Conservation (phyloP, 2,113 vertebrate species). For the Blennius ocellaris region DNA sequence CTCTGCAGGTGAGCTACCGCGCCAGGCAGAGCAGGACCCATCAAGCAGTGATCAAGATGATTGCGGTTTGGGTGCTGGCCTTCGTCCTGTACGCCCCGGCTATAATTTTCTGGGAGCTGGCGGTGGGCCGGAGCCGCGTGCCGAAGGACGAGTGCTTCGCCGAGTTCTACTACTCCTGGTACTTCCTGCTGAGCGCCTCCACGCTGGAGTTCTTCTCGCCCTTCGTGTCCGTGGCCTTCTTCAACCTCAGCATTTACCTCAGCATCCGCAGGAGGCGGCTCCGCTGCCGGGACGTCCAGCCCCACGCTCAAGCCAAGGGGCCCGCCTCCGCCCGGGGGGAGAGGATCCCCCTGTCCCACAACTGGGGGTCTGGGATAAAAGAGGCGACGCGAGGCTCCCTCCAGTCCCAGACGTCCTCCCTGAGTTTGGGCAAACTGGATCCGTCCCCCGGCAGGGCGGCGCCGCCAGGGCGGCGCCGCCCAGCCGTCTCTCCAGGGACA, state of each 20-base stretch:
- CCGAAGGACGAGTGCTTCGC: constrained; percentile 84
- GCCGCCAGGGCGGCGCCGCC: constrained; percentile 74
- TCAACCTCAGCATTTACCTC: constrained; percentile 91
- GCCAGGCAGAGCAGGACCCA: constrained; percentile 80
- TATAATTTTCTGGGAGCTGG: constrained; percentile 86
- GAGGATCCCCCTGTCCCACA: constrained; percentile 65
- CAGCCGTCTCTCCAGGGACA: constrained; percentile 83
- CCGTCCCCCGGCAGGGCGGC: constrained; percentile 64
- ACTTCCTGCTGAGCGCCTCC: constrained; percentile 85
- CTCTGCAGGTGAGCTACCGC: constrained; percentile 81
- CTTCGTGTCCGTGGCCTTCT: constrained; percentile 87
- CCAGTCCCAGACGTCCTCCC: constrained; percentile 68
- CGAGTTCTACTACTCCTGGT: constrained; percentile 88
- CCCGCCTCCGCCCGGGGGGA: constrained; percentile 60
- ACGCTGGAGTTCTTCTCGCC: constrained; percentile 85
- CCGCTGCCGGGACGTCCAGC: constrained; percentile 60
- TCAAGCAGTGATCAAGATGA: constrained; percentile 85
- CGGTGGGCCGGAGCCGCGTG: constrained; percentile 77
- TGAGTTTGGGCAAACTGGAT: constrained; percentile 66
- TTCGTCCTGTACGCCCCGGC: constrained; percentile 90
- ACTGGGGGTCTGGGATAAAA: constrained; percentile 62
- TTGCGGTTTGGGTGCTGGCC: constrained; percentile 87
- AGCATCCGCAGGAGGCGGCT: constrained; percentile 84
- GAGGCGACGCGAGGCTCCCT: constrained; percentile 65
- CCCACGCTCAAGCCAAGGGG: constrained; percentile 56